Evolutionary conservation across 2,797 vertebrate genomes (phyloP).

Genomic region (Pteropus rufus): DNA sequence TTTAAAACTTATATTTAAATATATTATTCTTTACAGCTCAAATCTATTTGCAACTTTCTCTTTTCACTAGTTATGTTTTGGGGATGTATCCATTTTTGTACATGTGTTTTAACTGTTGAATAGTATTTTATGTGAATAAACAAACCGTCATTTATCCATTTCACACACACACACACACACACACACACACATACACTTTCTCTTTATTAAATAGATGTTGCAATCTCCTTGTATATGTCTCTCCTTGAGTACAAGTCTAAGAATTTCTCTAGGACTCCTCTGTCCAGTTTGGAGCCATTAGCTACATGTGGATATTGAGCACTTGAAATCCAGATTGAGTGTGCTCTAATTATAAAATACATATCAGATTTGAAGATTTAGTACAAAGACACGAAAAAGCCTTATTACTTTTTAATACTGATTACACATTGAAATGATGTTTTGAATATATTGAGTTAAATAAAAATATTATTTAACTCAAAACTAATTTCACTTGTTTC

Average conservation of each 20-base stretch:
- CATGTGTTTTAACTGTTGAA: background rate
- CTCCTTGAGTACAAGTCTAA: background rate
- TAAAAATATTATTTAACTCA: background rate
- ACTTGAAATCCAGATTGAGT: background rate
- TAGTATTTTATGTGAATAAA: background rate
- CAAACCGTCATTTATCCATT: background rate
- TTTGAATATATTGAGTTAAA: background rate
- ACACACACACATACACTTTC: background rate
- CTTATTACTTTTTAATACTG: background rate
- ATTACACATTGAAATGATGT: background rate
- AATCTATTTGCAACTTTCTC: background rate
- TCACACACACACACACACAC: background rate
- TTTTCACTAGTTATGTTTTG: background rate
- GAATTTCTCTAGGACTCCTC: background rate
- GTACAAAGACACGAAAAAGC: background rate
- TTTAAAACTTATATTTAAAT: background rate
- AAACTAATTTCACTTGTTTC: background rate
- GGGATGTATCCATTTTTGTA: background rate
- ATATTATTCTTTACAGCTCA: background rate
- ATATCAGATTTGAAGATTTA: background rate
- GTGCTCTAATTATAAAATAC: background rate
- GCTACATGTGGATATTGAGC: background rate
- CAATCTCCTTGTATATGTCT: background rate
- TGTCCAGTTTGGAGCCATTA: background rate
- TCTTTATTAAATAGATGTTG: background rate